Percentiles rank a stretch among this genome's conserved stretches.
phyloP scores from a whole-genome alignment of 2,888 invertebrate genomes.

The Sinopyrophorus schimmeli region DNA sequence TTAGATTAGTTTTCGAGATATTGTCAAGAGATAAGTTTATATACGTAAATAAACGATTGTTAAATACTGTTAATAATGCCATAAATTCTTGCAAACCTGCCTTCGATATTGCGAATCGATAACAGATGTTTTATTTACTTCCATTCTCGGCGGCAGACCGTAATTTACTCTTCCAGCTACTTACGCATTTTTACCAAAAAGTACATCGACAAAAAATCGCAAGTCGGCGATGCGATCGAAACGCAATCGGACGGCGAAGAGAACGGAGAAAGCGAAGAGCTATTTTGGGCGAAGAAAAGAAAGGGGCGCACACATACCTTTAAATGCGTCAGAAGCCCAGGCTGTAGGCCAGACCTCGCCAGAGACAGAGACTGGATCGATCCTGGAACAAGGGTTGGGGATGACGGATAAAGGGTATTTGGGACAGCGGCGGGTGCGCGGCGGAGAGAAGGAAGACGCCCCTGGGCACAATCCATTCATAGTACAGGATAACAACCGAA shows the following conservation, averaged over 20 bases:
- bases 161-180: neutral
- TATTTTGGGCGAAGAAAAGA: too few relatives aligned
- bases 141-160: neutral
- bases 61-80: constrained; percentile 27
- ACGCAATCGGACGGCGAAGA: too few relatives aligned
- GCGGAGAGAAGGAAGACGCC: constrained; percentile 57
- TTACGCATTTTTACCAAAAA: too few relatives aligned
- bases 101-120: constrained; percentile 22
- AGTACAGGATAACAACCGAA: constrained; percentile 30
- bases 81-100: constrained; percentile 23
- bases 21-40: constrained; percentile 23
- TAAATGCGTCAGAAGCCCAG: constrained; percentile 35
- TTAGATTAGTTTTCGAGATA: constrained; percentile 21
- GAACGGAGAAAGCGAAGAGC: too few relatives aligned
- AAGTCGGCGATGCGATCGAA: too few relatives aligned
- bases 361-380: constrained; percentile 38
- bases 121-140: constrained; percentile 18
- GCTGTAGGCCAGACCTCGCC: constrained; percentile 35
- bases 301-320: constrained; percentile 23
- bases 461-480: constrained; percentile 58
- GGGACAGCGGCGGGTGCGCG: constrained; percentile 27
- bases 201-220: too few relatives aligned
- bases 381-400: constrained; percentile 32
- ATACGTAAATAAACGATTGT: constrained; percentile 26
- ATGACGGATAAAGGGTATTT: constrained; percentile 34